Conservation (phyloP, 2,888 invertebrate genomes). For the Drosophila mercatorum region DNA sequence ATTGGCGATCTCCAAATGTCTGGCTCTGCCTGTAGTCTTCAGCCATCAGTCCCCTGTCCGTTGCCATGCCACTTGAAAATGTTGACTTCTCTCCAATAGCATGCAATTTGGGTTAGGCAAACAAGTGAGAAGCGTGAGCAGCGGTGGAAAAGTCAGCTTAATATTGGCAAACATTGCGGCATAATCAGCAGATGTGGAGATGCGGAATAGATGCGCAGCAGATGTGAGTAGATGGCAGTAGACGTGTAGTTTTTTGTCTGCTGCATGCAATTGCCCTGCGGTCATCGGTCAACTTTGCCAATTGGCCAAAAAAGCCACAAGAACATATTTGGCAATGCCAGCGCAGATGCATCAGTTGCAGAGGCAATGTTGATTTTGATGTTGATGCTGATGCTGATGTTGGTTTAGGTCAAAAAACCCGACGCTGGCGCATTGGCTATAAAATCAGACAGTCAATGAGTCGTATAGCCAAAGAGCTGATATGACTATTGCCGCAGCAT, state of each 20-base stretch:
- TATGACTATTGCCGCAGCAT: conserved; percentile 71
- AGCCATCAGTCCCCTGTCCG: too few species aligned
- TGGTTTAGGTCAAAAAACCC: conserved; percentile 56
- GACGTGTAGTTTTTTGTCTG: conserved; percentile 50
- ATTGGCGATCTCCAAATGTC: conserved; percentile 23
- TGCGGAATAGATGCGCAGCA: conserved; percentile 3
- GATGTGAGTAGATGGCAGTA: not conserved
- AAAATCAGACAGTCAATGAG: conserved; percentile 77
- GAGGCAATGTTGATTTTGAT: conserved; percentile 63
- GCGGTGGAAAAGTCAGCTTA: conserved; percentile 7
- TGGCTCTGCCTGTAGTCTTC: conserved; percentile 25
- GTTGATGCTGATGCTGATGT: conserved; percentile 25
- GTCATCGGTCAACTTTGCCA: conserved; percentile 51
- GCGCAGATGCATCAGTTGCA: conserved; percentile 24
- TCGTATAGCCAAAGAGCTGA: conserved; percentile 70
- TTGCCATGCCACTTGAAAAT: not conserved
- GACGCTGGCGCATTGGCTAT: conserved; percentile 48
- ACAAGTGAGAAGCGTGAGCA: conserved; percentile 54
- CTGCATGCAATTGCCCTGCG: conserved; percentile 61
- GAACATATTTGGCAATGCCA: conserved; percentile 73
- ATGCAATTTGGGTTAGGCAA: conserved; percentile 78
- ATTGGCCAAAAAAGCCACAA: conserved; percentile 75
- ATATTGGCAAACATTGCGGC: conserved; percentile 67
- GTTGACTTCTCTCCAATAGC: conserved; percentile 70
- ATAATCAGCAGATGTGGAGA: conserved; percentile 57